Evolutionary conservation across 2,888 invertebrate species (phyloP).

Genomic region (Perizoma flavofasciatum): DNA sequence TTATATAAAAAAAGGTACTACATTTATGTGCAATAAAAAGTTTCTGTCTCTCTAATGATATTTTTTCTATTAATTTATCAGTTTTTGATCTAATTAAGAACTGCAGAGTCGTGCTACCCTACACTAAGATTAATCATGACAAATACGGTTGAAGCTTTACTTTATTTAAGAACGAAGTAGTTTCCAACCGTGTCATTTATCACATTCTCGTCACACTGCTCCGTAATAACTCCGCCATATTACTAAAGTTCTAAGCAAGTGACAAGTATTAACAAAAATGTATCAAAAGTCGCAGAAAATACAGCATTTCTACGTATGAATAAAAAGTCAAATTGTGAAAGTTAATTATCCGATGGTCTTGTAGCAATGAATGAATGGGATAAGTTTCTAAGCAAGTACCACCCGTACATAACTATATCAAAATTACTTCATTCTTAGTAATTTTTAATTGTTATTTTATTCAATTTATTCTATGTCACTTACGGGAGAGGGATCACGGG

Average conservation of each 20-base stretch:
- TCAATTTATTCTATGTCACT: slow-evolving; percentile 5
- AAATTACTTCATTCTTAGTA: neutral
- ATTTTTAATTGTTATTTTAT: slow-evolving; percentile 20
- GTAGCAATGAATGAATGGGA: no score
- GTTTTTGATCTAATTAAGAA: neutral
- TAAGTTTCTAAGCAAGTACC: no score
- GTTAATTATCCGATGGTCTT: no score
- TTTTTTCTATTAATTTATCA: no score
- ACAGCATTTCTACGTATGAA: no score
- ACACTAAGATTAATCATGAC: neutral
- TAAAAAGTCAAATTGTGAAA: no score
- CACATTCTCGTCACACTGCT: slow-evolving; percentile 1
- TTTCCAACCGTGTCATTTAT: slow-evolving; percentile 9
- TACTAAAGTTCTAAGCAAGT: slow-evolving; percentile 4
- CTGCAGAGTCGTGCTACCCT: neutral
- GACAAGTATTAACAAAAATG: neutral
- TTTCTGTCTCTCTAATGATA: no score
- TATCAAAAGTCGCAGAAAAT: neutral
- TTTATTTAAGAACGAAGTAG: slow-evolving; percentile 2
- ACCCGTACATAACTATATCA: no score
- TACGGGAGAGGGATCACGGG: slow-evolving; percentile 3
- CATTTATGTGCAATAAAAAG: no score
- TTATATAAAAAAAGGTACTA: no score
- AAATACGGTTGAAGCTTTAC: neutral
- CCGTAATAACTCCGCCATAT: slow-evolving; percentile 1